These are phyloP conservation scores for Botia almorhae DNA, from an alignment of 2,797 vertebrate species.

Conservation along the genomic window DNA sequence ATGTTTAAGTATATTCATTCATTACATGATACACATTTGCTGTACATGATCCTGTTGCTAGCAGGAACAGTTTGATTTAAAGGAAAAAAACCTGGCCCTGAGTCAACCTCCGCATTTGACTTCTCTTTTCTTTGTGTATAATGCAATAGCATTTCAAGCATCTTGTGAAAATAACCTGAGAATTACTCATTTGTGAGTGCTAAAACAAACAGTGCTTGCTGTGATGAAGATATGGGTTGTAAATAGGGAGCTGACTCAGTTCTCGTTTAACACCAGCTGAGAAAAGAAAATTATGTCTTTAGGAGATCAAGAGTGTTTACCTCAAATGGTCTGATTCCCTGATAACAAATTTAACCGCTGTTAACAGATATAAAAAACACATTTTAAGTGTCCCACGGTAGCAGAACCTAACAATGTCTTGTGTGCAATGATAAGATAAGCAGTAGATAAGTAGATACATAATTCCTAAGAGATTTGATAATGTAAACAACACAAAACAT, in stretches of 20 bases:
- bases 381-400: no score
- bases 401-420: no score
- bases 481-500: no score
- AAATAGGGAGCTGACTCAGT: background rate
- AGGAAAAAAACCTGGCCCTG: background rate
- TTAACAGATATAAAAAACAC: no score
- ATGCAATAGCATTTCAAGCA: slow-evolving; percentile 1
- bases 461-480: no score
- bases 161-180: slow-evolving; percentile 14
- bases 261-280: background rate
- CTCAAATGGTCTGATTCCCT: no score
- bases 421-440: no score
- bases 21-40: background rate
- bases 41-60: no score
- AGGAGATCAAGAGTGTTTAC: background rate
- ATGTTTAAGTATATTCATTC: background rate
- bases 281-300: slow-evolving; percentile 2
- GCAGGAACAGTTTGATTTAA: background rate
- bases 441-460: no score
- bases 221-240: slow-evolving; percentile 8
- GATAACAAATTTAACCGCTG: no score
- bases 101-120: background rate
- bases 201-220: slow-evolving; percentile 5
- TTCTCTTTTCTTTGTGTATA: slow-evolving; percentile 3
- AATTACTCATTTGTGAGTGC: slow-evolving; percentile 15